These are phyloP conservation scores for Agrypnia vestita DNA, from an alignment of 1,140 invertebrate species.

Conservation along the genomic window DNA sequence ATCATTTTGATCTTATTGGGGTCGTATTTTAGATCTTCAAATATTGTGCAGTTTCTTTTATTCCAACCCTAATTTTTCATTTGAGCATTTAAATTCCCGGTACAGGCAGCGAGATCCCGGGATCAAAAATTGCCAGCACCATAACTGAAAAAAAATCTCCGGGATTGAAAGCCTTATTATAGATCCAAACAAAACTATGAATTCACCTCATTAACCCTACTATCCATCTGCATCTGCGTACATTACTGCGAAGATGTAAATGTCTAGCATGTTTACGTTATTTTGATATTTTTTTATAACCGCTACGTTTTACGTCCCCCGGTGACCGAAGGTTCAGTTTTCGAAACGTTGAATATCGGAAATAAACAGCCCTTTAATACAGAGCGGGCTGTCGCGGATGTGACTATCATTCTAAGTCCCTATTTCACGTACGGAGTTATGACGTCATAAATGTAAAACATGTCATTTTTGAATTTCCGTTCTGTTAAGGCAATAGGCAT, in stretches of 20 bases:
- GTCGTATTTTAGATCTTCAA: too few species aligned
- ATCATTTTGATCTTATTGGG: too few species aligned
- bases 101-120: too few species aligned
- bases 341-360: conserved; percentile 53
- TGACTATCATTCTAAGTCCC: conserved; percentile 53
- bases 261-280: conserved; percentile 46
- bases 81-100: too few species aligned
- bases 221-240: too few species aligned
- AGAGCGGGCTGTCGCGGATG: conserved; percentile 37
- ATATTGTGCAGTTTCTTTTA: too few species aligned
- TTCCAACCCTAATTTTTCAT: too few species aligned
- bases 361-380: conserved; percentile 58
- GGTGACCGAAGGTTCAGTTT: conserved; percentile 53
- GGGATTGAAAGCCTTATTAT: too few species aligned
- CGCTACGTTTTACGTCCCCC: conserved; percentile 56
- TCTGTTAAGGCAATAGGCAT: conserved; percentile 27
- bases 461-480: conserved; percentile 47
- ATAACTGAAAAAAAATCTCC: too few species aligned
- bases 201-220: too few species aligned
- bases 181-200: too few species aligned
- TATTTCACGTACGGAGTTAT: conserved; percentile 52
- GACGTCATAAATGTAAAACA: conserved; percentile 57
- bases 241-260: neutral
- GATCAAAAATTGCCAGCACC: too few species aligned
- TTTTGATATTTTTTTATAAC: conserved; percentile 56